A percentile compares a stretch with the other conserved stretches of the same genome.
phyloP scores from a whole-genome alignment of 1,140 invertebrate species.

The Olivierus martensii region DNA sequence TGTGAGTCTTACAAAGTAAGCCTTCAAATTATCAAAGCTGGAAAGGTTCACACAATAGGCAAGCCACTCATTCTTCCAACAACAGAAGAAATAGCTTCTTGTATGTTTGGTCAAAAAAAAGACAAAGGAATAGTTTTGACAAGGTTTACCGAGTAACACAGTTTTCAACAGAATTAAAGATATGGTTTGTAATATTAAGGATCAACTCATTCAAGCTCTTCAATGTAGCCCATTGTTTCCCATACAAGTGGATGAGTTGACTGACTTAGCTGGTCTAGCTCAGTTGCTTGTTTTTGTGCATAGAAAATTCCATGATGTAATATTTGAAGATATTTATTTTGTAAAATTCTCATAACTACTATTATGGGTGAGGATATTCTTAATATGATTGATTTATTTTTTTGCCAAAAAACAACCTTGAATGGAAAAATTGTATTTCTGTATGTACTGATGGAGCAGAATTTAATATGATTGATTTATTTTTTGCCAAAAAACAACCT shows the following conservation, averaged over 20 bases:
- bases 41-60: not conserved
- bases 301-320: not conserved
- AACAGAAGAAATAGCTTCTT: not conserved
- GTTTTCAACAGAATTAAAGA: not conserved
- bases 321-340: not conserved
- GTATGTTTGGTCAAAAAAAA: not conserved
- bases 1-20: not conserved
- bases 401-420: too few relatives aligned
- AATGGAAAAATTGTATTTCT: too few relatives aligned
- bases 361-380: not conserved
- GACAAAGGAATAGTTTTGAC: not conserved
- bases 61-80: not conserved
- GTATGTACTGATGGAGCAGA: too few relatives aligned
- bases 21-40: not conserved
- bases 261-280: not conserved
- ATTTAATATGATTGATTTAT: not conserved
- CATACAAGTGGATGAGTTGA: not conserved
- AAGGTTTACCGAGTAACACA: not conserved
- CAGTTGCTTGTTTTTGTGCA: not conserved
- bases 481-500: too few relatives aligned
- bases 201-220: not conserved
- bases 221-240: not conserved
- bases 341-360: not conserved
- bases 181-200: not conserved
- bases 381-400: not conserved